Base-by-base conservation (phyloP, 2,113 vertebrate species). In the Paraplagusia blochii region DNA sequence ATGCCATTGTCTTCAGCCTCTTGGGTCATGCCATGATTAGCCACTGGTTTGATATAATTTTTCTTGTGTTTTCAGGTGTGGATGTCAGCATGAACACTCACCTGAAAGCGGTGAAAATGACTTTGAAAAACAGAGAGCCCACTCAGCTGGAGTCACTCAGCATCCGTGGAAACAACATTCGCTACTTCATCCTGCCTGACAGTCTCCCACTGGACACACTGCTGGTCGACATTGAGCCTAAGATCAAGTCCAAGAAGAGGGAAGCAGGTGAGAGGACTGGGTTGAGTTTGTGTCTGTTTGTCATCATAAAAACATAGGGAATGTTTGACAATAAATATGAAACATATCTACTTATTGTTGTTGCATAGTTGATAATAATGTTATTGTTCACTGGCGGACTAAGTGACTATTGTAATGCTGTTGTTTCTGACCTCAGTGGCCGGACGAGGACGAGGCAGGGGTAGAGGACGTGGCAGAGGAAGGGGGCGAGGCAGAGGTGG, bases 51-150 rank as follows among this genome's bases (percentile, higher is more conserved):
- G 29, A 9, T 42, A 43, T 0, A 35, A 9, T 49, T 57, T 5
- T 2, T 35, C 19, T 10, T 3, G 15, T 11, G 10, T 15, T 10
- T 67, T 1, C 11, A 99, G 97, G 97, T 69, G 93, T 94, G 22
- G 93, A 99, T 61, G 95, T 99, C 63, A 98, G 97, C 50, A 99
- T 99, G 97, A 99, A 99, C 62, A 99, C 97, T 0, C 97, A 99
- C 78, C 92, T 99, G 74, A 99, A 99, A 80, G 97, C 96, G 0
- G 95, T 99, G 77, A 99, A 98, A 76, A 98, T 98, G 97, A 99
- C 95, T 0, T 90, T 96, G 79, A 99, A 98, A 84, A 99, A 99
- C 89, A 91, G 97, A 76, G 95, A 99, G 49, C 97, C 97, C 0
- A 95, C 95, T 9, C 96, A 98, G 84, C 87, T 99, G 75, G 97